Percentiles rank a stretch among this genome's conserved stretches.
phyloP scores from a whole-genome alignment of 2,113 vertebrate genomes.

The Anoura caudifer region DNA sequence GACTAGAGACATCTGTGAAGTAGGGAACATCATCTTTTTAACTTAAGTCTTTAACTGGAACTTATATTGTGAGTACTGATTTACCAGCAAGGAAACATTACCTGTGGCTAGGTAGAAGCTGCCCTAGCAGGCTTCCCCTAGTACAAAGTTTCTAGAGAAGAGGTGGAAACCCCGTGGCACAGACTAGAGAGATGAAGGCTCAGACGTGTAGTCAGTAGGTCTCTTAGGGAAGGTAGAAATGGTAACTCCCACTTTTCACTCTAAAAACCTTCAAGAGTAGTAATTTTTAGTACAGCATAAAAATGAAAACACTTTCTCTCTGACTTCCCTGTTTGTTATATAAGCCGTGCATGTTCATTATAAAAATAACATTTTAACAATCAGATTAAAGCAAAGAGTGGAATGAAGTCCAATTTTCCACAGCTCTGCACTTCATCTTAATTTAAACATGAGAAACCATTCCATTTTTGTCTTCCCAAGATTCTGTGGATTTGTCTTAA shows the following conservation, averaged over 20 bases:
- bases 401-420: background rate
- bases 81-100: background rate
- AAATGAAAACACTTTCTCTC: background rate
- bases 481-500: background rate
- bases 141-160: background rate
- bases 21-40: background rate
- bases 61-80: background rate
- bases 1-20: background rate
- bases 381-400: background rate
- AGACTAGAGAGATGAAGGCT: background rate
- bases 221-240: background rate
- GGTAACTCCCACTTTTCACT: background rate
- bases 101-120: background rate
- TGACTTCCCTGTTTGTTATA: background rate
- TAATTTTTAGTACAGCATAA: background rate
- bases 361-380: background rate
- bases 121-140: rapidly evolving
- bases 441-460: background rate
- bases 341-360: background rate
- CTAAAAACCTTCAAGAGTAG: background rate
- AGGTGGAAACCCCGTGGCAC: background rate
- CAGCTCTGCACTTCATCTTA: background rate
- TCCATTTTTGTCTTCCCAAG: background rate
- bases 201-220: background rate
- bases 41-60: background rate